Evolutionary conservation across 2,797 vertebrate genomes (phyloP), one percentile per base, ranked within the genome.

Genomic region (Anas bahamensis): DNA sequence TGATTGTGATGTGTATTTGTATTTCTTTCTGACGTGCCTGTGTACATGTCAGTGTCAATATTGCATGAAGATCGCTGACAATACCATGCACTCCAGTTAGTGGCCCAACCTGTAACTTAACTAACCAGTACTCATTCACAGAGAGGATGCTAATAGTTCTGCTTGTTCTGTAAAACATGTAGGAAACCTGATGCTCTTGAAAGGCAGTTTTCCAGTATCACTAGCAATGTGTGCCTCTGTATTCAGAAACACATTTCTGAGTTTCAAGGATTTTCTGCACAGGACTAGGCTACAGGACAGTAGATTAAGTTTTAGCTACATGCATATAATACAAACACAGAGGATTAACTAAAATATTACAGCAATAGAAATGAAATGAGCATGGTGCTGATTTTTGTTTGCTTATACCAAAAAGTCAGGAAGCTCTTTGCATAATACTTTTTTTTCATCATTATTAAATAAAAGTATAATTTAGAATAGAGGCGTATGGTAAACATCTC

Each of bases 251-350:
- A 31, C 0, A 0, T 22, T 73, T 39, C 37, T 56, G 44, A 84
- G 48, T 94, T 87, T 93, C 70, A 82, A 48, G 89, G 92, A 94
- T 95, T 97, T 96, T 83, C 81, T 91, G 93, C 92, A 92, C 89
- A 96, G 84, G 96, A 91, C 83, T 15, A 56, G 24, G 52, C 60
- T 44, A 12, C 13, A 41, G 39, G 33, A 60, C 26, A 78, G 16
- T 11, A 72, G 41, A 61, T 64, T 41, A 53, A 11, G 37, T 76
- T 83, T 89, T 78, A 92, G 31, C 63, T 77, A n/a, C 17, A 26
- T 10, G 59, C 17, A 1, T 82, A 17, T 72, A 63, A 56, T 69
- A 65, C 53, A 72, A 80, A 83, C 17, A 35, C 9, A 35, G 24
- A 31, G 61, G 44, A 56, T 68, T 93, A 52, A 14, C 50, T 41